Percentiles rank a stretch among this genome's conserved stretches.
These are phyloP conservation scores for Taurulus bubalis DNA, from an alignment of 2,113 vertebrate species.

Conservation along the genomic window DNA sequence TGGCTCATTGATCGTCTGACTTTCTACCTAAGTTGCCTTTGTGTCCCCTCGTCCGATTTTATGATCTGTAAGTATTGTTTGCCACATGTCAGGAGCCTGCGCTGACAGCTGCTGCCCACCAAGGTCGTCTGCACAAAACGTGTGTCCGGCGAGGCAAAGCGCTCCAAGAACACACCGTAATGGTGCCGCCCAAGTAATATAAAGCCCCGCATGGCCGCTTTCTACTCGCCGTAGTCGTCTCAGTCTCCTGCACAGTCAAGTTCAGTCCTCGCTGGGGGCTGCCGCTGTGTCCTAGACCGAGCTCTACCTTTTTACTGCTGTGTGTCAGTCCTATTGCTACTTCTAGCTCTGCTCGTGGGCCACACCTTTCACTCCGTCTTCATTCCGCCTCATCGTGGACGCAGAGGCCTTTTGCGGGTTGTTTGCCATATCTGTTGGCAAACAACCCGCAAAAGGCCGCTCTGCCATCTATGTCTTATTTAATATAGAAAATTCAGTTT, in stretches of 20 bases:
- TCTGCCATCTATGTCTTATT: too few species aligned
- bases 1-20: constrained; percentile 63
- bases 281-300: not conserved
- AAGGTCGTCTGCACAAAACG: constrained; percentile 56
- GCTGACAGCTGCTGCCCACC: constrained; percentile 47
- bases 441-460: too few species aligned
- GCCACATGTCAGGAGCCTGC: constrained; percentile 41
- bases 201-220: not conserved
- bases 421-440: not conserved
- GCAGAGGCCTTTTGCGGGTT: not conserved
- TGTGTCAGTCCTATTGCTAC: constrained; percentile 1
- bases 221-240: constrained; percentile 1
- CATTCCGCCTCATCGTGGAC: not conserved
- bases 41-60: constrained; percentile 40
- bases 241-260: constrained; percentile 25
- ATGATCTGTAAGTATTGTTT: constrained; percentile 57
- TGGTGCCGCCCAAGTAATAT: not conserved
- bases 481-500: too few species aligned
- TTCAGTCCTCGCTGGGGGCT: constrained; percentile 18
- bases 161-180: not conserved
- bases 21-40: constrained; percentile 41
- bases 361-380: constrained; percentile 7
- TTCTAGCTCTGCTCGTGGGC: constrained; percentile 15
- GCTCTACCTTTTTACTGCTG: constrained; percentile 1
- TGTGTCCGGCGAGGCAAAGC: not conserved